Evolutionary conservation across 1,140 invertebrate species (phyloP).

Genomic region (Musca domestica): DNA sequence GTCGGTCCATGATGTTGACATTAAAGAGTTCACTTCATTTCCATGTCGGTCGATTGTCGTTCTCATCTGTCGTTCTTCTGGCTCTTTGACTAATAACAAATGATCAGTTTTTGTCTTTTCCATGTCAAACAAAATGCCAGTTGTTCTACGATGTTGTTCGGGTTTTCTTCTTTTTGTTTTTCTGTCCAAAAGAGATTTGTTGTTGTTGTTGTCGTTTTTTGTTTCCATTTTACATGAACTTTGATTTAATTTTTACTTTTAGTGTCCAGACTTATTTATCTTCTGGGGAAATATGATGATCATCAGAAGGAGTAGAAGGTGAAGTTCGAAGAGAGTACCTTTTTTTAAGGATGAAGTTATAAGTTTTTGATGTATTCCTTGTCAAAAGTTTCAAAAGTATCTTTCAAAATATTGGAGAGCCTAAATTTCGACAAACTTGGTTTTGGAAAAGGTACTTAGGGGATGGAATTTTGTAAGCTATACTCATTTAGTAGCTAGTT

Average conservation of each 20-base stretch:
- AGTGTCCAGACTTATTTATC: neutral
- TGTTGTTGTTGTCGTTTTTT: neutral
- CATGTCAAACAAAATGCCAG: conserved; percentile 28
- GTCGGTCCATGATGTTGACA: neutral
- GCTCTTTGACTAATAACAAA: conserved; percentile 19
- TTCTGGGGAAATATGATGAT: neutral
- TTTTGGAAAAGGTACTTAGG: too few species aligned
- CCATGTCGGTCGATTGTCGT: too few species aligned
- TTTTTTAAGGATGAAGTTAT: too few species aligned
- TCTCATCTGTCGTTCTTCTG: neutral
- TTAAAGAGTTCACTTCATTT: conserved; percentile 9
- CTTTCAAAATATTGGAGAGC: too few species aligned
- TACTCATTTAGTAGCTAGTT: too few species aligned
- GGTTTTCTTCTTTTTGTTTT: neutral
- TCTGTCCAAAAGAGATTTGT: too few species aligned
- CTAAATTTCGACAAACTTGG: too few species aligned
- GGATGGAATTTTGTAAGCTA: too few species aligned
- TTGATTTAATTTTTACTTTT: conserved; percentile 15
- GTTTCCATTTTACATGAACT: conserved; percentile 16
- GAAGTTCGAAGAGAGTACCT: too few species aligned
- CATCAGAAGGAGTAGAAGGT: too few species aligned
- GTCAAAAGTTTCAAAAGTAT: too few species aligned
- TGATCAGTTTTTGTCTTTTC: conserved; percentile 26
- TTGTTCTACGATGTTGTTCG: neutral
- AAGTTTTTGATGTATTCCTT: too few species aligned